A percentile compares a stretch with the other conserved stretches of the same genome.
Evolutionary conservation across 2,113 vertebrate genomes (phyloP).

Genomic region (Microtus pennsylvanicus): DNA sequence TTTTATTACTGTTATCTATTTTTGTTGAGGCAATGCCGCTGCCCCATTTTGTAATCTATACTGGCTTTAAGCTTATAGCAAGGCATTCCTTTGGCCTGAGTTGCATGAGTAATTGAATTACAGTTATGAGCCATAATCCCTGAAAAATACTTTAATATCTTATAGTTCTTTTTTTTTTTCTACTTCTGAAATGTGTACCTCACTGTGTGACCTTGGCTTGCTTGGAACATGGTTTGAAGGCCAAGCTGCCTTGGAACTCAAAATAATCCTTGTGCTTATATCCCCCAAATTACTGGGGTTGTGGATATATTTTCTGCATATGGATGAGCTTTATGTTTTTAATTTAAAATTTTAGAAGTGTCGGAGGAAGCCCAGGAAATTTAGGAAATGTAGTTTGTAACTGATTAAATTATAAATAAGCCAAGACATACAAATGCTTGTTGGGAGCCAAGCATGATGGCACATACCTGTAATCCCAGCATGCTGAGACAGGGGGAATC

Average conservation of each 20-base stretch:
- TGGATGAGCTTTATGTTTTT: neutral
- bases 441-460: neutral
- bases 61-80: neutral
- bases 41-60: neutral
- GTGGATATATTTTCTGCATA: neutral
- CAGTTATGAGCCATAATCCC: neutral
- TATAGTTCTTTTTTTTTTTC: neutral
- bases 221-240: neutral
- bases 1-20: neutral
- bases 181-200: neutral
- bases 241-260: neutral
- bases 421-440: neutral
- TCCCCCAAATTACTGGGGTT: neutral
- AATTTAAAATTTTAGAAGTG: constrained; percentile 16
- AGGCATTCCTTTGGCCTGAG: neutral
- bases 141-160: neutral
- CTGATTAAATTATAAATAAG: constrained; percentile 10
- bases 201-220: neutral
- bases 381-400: constrained; percentile 37
- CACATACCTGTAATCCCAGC: neutral
- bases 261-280: neutral
- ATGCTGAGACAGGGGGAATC: neutral
- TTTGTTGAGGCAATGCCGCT: neutral
- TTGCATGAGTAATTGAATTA: neutral
- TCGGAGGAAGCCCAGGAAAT: neutral